These are phyloP conservation scores for Cherax quadricarinatus DNA, from an alignment of 1,140 invertebrate genomes.

Conservation along the genomic window DNA sequence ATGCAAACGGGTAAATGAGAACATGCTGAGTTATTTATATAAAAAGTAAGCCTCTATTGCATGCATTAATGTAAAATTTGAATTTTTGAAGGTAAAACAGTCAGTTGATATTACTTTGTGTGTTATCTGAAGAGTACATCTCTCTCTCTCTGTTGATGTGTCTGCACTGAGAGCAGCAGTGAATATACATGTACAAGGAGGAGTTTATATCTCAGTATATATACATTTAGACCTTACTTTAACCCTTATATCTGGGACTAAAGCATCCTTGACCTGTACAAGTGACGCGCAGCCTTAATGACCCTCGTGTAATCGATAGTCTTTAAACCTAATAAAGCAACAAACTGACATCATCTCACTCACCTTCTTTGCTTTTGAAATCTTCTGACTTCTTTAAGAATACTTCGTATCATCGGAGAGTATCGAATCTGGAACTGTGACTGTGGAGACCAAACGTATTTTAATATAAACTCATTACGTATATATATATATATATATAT, in stretches of 20 bases:
- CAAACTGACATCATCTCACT: background rate
- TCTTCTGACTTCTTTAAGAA: slow-evolving; percentile 67
- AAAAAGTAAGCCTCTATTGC: background rate
- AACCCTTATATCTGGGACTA: no score
- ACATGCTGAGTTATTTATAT: background rate
- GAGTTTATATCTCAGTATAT: no score
- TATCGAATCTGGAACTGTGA: slow-evolving; percentile 69
- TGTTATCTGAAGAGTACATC: no score
- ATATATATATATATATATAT: no score
- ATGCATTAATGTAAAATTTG: background rate
- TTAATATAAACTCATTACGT: background rate
- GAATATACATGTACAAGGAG: no score
- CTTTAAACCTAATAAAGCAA: background rate
- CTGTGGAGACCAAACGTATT: slow-evolving; percentile 32
- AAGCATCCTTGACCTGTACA: no score
- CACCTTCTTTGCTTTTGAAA: slow-evolving; percentile 65
- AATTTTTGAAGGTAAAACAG: background rate
- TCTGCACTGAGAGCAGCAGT: no score
- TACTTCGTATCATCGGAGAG: slow-evolving; percentile 58
- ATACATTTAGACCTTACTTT: no score
- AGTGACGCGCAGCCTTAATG: no score
- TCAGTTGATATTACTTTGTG: no score
- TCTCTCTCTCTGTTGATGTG: no score
- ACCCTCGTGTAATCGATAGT: no score
- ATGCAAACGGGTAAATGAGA: background rate